Percentiles rank a stretch among this genome's conserved stretches.
These are phyloP conservation scores for Synchiropus splendidus DNA, from an alignment of 2,113 vertebrate species.

Conservation along the genomic window DNA sequence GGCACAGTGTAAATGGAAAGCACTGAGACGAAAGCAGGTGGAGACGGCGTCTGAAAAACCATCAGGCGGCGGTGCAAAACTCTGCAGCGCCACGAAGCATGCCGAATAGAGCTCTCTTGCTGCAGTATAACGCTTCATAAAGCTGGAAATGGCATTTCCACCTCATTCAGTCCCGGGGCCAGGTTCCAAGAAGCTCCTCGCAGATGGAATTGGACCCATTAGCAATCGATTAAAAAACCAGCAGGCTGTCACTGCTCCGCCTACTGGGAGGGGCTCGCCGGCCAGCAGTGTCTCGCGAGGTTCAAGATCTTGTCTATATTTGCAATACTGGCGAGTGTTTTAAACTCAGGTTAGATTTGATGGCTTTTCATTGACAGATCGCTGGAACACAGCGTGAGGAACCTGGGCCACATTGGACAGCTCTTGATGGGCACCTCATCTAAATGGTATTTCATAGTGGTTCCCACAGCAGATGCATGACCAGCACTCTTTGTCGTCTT, in stretches of 20 bases:
- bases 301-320: constrained; percentile 61
- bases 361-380: too few species aligned
- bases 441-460: too few species aligned
- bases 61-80: constrained; percentile 63
- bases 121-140: constrained; percentile 73
- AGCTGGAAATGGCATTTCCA: constrained; percentile 73
- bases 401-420: too few species aligned
- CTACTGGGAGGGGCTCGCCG: constrained; percentile 34
- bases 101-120: constrained; percentile 66
- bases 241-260: constrained; percentile 62
- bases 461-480: too few species aligned
- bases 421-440: too few species aligned
- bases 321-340: constrained; percentile 41
- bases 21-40: constrained; percentile 54
- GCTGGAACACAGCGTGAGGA: too few species aligned
- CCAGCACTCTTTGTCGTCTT: too few species aligned
- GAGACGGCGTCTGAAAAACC: constrained; percentile 57
- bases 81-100: constrained; percentile 62
- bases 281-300: constrained; percentile 30
- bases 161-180: constrained; percentile 71
- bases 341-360: constrained; percentile 23
- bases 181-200: constrained; percentile 66
- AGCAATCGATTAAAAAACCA: constrained; percentile 75
- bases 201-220: constrained; percentile 69
- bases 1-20: constrained; percentile 58